Evolutionary conservation across 2,797 vertebrate species (phyloP), one percentile per base, ranked within the genome.

Genomic region (Notolabrus celidotus): DNA sequence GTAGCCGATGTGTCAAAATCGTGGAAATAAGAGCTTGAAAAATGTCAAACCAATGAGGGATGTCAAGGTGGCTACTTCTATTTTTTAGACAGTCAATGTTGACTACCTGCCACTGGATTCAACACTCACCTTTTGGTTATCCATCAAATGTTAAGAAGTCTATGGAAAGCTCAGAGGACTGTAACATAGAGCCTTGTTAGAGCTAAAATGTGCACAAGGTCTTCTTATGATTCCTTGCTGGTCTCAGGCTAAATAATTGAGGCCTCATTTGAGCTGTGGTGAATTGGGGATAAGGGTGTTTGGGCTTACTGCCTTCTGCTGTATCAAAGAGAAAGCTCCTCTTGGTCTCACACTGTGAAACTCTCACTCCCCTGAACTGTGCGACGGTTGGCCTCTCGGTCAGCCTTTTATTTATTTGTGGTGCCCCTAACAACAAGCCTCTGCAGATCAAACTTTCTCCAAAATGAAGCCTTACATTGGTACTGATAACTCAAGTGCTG

Each of bases 171-270:
- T 27, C 1, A 2, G 10, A 57, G 23, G 42, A 54, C 51, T 27
- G 55, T 42, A 14, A 5, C 27, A 33, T 43, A 17, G 56, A 60
- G 20, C n/a, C 33, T 29, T 33, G 19, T 80, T 72, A 45, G 39
- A n/a, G 20, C 49, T 51, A 8, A 53, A 71, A 72, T 59, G 41
- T 62, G 47, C 60, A 43, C 65, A 60, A 50, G 33, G 38, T 72
- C 77, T 60, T 61, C 46, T 79, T 49, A 11, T 52, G 51, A 67
- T 54, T 73, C 49, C 54, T 71, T 27, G 7, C 43, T 70, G 78
- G 62, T 78, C 67, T 77, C 39, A 15, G 53, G 71, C 59, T 84
- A 67, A 88, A 87, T 87, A 85, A 82, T 45, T 74, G 67, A 86
- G 68, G 62, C 52, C 47, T 84, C 50, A 64, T 87, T 73, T 77